Evolutionary conservation across 2,113 vertebrate species (phyloP).

Genomic region (Calyptommatus sinebrachiatus): DNA sequence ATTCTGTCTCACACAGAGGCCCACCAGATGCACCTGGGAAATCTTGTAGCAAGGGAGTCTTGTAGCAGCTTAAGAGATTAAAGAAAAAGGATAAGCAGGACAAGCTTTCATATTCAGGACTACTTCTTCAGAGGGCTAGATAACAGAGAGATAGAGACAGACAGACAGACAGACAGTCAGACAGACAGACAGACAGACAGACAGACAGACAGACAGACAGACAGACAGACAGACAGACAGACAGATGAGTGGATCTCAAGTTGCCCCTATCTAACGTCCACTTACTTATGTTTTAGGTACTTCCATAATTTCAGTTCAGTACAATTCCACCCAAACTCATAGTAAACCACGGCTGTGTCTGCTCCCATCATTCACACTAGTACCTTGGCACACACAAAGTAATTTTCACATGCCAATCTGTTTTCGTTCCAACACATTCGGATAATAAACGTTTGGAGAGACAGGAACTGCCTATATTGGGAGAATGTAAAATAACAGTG

Average conservation of each 20-base stretch:
- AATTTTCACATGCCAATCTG: background rate
- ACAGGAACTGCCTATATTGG: background rate
- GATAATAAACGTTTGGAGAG: constrained; percentile 18
- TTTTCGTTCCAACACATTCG: constrained; percentile 8
- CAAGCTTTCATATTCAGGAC: no score
- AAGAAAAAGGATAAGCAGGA: no score
- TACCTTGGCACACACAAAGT: background rate
- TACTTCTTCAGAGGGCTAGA: no score
- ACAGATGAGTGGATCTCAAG: background rate
- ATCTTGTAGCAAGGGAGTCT: no score
- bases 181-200: no score
- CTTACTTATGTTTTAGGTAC: background rate
- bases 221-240: no score
- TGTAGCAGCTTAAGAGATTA: no score
- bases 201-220: no score
- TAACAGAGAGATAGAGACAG: no score
- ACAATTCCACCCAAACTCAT: background rate
- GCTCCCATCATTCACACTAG: background rate
- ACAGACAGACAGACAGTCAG: no score
- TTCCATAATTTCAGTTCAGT: background rate
- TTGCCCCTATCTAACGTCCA: background rate
- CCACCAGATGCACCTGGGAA: no score
- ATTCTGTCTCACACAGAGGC: no score
- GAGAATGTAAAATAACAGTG: constrained; percentile 15
- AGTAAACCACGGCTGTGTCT: background rate